These are phyloP conservation scores for Xylocampa areola DNA, from an alignment of 2,888 invertebrate genomes.

Conservation along the genomic window DNA sequence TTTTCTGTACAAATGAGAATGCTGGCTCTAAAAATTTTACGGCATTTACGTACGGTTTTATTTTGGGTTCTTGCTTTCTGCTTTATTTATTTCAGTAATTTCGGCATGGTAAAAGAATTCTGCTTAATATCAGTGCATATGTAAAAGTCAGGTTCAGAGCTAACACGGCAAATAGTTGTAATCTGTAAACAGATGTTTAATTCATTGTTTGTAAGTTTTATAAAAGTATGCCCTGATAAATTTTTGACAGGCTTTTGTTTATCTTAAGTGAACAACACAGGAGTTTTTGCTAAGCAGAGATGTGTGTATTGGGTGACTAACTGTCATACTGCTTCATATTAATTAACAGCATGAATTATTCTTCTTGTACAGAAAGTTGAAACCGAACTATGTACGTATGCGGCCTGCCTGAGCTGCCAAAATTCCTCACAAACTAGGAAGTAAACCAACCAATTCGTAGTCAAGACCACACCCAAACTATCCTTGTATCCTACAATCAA, in stretches of 20 bases:
- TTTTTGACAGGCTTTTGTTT: no score
- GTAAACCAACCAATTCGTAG: constrained; percentile 1
- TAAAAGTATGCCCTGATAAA: no score
- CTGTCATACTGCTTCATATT: no score
- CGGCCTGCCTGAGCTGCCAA: no score
- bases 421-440: not conserved
- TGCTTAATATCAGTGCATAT: not conserved
- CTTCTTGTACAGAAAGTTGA: no score
- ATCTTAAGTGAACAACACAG: no score
- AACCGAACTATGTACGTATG: no score
- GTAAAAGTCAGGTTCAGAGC: not conserved
- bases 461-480: not conserved
- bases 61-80: constrained; percentile 17
- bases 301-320: no score
- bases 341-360: no score
- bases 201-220: no score
- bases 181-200: no score
- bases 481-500: not conserved
- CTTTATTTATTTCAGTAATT: constrained; percentile 38
- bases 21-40: constrained; percentile 42
- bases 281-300: no score
- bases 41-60: constrained; percentile 23
- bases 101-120: constrained; percentile 4
- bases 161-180: not conserved
- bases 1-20: constrained; percentile 36